Evolutionary conservation across 2,888 invertebrate genomes (phyloP).

Genomic region (Leptura quadrifasciata): DNA sequence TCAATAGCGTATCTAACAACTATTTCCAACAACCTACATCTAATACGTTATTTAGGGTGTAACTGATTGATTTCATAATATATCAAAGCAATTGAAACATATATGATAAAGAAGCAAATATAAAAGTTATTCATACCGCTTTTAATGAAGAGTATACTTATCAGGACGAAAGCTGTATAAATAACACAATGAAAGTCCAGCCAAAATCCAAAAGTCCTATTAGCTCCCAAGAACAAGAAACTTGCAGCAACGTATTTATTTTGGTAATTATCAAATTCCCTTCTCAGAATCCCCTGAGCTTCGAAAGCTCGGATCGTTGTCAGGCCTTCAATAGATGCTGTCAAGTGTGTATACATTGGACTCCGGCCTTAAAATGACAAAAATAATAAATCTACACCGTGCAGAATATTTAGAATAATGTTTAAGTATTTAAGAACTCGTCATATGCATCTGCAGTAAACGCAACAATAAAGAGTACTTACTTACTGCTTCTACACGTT

Average conservation of each 20-base stretch:
- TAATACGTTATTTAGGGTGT: too few relatives aligned
- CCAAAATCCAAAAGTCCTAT: constrained; percentile 82
- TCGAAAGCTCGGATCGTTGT: constrained; percentile 84
- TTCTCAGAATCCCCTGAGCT: constrained; percentile 79
- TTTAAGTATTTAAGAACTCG: constrained; percentile 8
- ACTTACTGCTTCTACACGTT: constrained; percentile 82
- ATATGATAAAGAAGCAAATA: neutral
- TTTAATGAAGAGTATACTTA: constrained; percentile 80
- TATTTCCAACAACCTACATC: too few relatives aligned
- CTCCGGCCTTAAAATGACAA: constrained; percentile 79
- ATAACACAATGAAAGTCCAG: constrained; percentile 81
- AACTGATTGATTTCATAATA: too few relatives aligned
- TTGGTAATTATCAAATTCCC: constrained; percentile 79
- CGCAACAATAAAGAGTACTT: constrained; percentile 63
- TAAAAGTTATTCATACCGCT: constrained; percentile 68
- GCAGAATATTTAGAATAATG: neutral
- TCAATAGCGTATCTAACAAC: too few relatives aligned
- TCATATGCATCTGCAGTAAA: neutral
- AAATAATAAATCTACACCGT: constrained; percentile 1
- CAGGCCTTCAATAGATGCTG: constrained; percentile 84
- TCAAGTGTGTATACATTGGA: constrained; percentile 85
- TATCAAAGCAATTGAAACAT: constrained; percentile 14
- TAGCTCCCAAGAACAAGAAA: constrained; percentile 79
- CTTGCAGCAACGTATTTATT: constrained; percentile 84
- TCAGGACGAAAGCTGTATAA: constrained; percentile 79